A percentile compares a stretch with the other conserved stretches of the same genome.
phyloP scores from a whole-genome alignment of 2,113 vertebrate genomes.

The Callionymus lyra region DNA sequence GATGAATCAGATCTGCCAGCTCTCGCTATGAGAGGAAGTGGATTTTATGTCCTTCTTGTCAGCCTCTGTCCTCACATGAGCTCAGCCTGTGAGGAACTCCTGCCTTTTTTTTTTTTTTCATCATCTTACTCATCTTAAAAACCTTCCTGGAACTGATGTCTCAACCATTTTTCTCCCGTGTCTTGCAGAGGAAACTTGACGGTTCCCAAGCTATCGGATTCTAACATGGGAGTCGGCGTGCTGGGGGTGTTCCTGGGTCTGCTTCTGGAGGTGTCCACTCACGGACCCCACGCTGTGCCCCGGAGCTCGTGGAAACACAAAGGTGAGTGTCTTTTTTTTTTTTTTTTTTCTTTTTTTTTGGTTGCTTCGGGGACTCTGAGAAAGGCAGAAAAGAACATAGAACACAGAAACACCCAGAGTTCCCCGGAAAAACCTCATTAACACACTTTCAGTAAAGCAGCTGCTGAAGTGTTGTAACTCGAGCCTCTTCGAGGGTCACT shows the following conservation, averaged over 20 bases:
- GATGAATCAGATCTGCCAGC: constrained; percentile 13
- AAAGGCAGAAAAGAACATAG: too few relatives aligned
- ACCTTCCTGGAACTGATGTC: background rate
- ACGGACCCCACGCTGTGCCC: constrained; percentile 75
- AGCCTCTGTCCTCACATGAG: background rate
- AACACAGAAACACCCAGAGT: background rate
- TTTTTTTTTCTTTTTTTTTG: too few relatives aligned
- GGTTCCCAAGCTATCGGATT: constrained; percentile 63
- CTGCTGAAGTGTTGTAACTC: too few relatives aligned
- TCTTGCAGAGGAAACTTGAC: constrained; percentile 70
- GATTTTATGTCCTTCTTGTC: constrained; percentile 15
- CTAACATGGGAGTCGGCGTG: constrained; percentile 64
- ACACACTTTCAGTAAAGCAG: too few relatives aligned
- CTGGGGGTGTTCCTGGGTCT: constrained; percentile 68
- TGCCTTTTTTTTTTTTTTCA: background rate
- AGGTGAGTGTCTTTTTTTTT: constrained; percentile 66
- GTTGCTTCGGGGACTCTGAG: too few relatives aligned
- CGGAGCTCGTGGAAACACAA: constrained; percentile 84
- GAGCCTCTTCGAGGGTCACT: too few relatives aligned
- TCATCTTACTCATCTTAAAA: background rate
- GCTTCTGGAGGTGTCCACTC: constrained; percentile 68
- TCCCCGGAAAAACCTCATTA: too few relatives aligned
- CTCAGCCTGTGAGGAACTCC: constrained; percentile 10
- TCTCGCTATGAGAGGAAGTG: constrained; percentile 27
- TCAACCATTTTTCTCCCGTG: constrained; percentile 7